phyloP scores from a whole-genome alignment of 2,888 invertebrate genomes.

The Drepana falcataria region DNA sequence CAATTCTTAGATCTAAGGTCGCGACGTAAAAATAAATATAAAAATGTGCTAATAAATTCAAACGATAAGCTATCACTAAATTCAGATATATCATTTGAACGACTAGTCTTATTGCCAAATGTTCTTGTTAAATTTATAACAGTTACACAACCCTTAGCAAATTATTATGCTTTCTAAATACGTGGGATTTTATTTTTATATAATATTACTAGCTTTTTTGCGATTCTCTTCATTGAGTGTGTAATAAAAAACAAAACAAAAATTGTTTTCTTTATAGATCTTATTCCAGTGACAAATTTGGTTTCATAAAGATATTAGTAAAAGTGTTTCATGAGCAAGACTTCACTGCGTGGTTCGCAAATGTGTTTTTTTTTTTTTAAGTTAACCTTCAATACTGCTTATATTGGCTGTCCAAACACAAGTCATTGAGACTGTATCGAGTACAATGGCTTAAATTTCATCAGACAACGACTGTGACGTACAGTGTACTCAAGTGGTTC shows the following conservation, averaged over 20 bases:
- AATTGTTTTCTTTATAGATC: background rate
- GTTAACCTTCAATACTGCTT: slow-evolving; percentile 27
- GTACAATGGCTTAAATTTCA: slow-evolving; percentile 34
- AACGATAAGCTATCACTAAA: background rate
- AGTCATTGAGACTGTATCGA: slow-evolving; percentile 28
- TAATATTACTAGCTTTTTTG: background rate
- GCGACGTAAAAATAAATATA: background rate
- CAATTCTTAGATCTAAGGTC: background rate
- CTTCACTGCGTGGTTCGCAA: background rate
- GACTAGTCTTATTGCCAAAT: background rate
- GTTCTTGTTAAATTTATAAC: background rate
- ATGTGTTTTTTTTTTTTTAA: background rate
- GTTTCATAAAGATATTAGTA: too few species aligned
- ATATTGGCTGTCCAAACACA: slow-evolving; percentile 35
- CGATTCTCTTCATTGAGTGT: background rate
- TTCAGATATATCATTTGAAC: background rate
- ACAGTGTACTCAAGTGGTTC: background rate
- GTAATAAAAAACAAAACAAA: background rate
- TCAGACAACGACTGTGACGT: slow-evolving; percentile 21
- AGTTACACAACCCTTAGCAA: background rate
- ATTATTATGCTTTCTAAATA: background rate
- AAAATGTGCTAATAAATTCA: background rate
- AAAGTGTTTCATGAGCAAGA: background rate
- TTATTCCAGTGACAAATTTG: background rate
- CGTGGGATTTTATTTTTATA: background rate